phyloP scores from a whole-genome alignment of 2,797 vertebrate species.

The Eidolon dupreanum region DNA sequence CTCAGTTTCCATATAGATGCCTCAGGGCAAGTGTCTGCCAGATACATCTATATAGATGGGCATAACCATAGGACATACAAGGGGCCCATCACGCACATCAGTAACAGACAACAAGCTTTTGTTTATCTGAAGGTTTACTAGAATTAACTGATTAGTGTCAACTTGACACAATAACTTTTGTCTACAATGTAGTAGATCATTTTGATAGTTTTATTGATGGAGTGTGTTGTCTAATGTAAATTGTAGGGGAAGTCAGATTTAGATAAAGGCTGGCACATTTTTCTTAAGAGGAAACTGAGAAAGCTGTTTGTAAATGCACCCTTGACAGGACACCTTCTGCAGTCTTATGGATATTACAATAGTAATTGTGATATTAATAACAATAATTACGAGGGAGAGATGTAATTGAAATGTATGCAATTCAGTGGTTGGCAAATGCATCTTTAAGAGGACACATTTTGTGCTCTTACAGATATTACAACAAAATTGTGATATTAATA shows the following conservation, averaged over 20 bases:
- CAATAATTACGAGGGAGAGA: constrained; percentile 65
- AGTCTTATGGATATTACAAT: constrained; percentile 64
- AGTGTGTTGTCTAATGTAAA: constrained; percentile 89
- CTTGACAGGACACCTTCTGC: constrained; percentile 73
- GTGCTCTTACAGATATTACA: constrained; percentile 72
- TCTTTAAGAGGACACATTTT: constrained; percentile 80
- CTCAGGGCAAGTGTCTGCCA: constrained; percentile 95
- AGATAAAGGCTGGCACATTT: constrained; percentile 82
- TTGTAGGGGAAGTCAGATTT: constrained; percentile 80
- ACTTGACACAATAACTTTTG: constrained; percentile 94
- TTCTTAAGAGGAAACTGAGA: constrained; percentile 81
- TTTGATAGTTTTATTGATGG: constrained; percentile 93
- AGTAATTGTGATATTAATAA: constrained; percentile 78
- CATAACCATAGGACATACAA: constrained; percentile 89
- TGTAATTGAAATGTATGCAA: constrained; percentile 76
- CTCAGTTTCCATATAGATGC: constrained; percentile 90
- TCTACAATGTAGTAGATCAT: constrained; percentile 89
- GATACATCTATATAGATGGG: constrained; percentile 92
- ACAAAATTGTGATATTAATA: constrained; percentile 80
- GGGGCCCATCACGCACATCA: constrained; percentile 95
- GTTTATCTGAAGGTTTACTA: constrained; percentile 96
- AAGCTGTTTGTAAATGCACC: constrained; percentile 79
- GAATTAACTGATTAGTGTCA: constrained; percentile 99
- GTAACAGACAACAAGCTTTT: constrained; percentile 96
- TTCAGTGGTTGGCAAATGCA: constrained; percentile 66